phyloP scores from a whole-genome alignment of 2,113 vertebrate species.

The Tragelaphus buxtoni region DNA sequence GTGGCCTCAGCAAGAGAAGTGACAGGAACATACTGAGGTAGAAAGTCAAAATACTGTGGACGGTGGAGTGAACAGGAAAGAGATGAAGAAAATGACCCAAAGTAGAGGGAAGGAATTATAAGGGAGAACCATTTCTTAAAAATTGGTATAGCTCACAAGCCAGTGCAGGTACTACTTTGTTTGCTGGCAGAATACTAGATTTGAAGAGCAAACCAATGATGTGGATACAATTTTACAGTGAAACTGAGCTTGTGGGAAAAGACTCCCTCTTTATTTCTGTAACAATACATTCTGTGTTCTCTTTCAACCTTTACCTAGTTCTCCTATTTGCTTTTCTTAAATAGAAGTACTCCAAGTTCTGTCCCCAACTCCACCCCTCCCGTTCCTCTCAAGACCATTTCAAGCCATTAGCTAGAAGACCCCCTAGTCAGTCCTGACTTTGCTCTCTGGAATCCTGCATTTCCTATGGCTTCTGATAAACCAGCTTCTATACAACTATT shows the following conservation, averaged over 20 bases:
- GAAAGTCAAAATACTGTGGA: background rate
- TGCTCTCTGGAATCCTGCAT: background rate
- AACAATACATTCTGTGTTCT: background rate
- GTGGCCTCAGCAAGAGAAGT: background rate
- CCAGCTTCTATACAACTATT: background rate
- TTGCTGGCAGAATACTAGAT: background rate
- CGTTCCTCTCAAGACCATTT: background rate
- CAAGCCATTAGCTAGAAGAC: background rate
- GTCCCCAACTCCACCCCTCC: background rate
- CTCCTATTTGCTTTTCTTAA: background rate
- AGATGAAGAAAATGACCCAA: slow-evolving; percentile 4
- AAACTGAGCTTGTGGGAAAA: background rate
- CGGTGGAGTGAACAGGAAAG: background rate
- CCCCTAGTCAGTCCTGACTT: background rate
- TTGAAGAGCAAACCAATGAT: background rate
- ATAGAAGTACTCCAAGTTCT: background rate
- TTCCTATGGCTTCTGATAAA: background rate
- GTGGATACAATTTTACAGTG: background rate
- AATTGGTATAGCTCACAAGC: background rate
- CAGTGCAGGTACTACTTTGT: background rate
- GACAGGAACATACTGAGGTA: background rate
- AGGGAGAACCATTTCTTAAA: background rate
- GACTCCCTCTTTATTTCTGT: background rate
- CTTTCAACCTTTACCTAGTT: background rate
- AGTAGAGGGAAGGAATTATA: background rate